Evolutionary conservation across 35 echinoderm and acorn worm genomes (phyloP), one percentile per base, ranked within the genome.

Genomic region (Lytechinus variegatus): DNA sequence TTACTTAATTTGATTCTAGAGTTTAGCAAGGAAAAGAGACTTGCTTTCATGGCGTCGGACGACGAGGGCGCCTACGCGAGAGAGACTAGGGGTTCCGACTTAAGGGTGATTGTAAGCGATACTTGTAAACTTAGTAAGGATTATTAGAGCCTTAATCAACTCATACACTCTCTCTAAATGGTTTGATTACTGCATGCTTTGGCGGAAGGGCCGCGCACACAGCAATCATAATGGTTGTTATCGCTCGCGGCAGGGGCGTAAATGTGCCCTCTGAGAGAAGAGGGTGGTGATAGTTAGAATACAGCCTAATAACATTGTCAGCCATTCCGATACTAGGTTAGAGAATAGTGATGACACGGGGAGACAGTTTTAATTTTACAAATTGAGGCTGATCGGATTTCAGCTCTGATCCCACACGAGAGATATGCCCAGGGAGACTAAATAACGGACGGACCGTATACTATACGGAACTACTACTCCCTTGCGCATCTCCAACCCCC

Each of bases 341-440:
- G 53, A 93, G 92, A 93, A 93, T 93, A 54, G 92, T 93, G 92
- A 93, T 93, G 92, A 93, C 92, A 93, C 53, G 92, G 54, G 92
- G 92, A 93, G 92, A 54, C 92, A 93, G 53, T 93, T 93, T 93
- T 93, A 93, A 93, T 93, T 93, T 93, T 93, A 93, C 92, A 93
- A 93, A 93, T 93, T 93, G 92, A 93, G 92, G 27, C 53, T 57
- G 92, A 93, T 93, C 92, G 92, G 92, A 93, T 93, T 93, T 93
- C 92, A 57, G 92, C 21, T 3, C 92, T 27, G 92, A 93, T 54
- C 52, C 54, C 92, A 44, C 92, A 44, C 53, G 52, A 93, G 27
- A 93, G 54, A 54, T 93, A 54, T 54, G 92, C 53, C 92, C 57
- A 56, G 13, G 28, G 92, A 55, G 92, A 93, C 53, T 27, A 21